Evolutionary conservation across 2,113 vertebrate genomes (phyloP).

Genomic region (Verasper variegatus): DNA sequence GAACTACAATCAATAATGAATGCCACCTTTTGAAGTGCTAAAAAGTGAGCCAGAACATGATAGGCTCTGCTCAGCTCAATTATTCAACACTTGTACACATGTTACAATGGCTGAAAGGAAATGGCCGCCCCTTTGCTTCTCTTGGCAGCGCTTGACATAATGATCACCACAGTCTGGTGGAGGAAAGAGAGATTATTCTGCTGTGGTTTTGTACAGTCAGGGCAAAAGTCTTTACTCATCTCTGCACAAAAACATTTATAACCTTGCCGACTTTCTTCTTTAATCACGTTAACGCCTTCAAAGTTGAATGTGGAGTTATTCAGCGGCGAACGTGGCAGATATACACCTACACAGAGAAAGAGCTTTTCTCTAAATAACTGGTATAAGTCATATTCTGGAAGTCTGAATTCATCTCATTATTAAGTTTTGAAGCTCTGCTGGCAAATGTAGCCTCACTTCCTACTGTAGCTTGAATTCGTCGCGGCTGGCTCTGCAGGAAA

Average conservation of each 20-base stretch:
- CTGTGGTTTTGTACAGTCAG: not conserved
- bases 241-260: slow-evolving; percentile 14
- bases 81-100: slow-evolving; percentile 68
- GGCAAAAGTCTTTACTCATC: slow-evolving; percentile 2
- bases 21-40: slow-evolving; percentile 76
- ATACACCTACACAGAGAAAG: slow-evolving; percentile 25
- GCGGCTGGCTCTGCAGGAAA: not conserved
- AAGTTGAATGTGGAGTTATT: slow-evolving; percentile 14
- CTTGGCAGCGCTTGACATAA: slow-evolving; percentile 22
- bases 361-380: not conserved
- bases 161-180: slow-evolving; percentile 40
- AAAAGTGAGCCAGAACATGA: slow-evolving; percentile 79
- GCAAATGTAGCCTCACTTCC: slow-evolving; percentile 30
- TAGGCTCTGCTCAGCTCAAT: slow-evolving; percentile 71
- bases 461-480: slow-evolving; percentile 18
- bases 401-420: slow-evolving; percentile 42
- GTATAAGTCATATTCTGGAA: slow-evolving; percentile 16
- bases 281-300: slow-evolving; percentile 4
- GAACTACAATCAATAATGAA: slow-evolving; percentile 78
- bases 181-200: not conserved
- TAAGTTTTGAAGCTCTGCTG: slow-evolving; percentile 25
- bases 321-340: slow-evolving; percentile 31
- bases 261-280: not conserved
- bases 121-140: slow-evolving; percentile 47
- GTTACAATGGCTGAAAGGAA: slow-evolving; percentile 66